These are phyloP conservation scores for Ceraclea dissimilis DNA, from an alignment of 2,888 invertebrate genomes.

Conservation along the genomic window DNA sequence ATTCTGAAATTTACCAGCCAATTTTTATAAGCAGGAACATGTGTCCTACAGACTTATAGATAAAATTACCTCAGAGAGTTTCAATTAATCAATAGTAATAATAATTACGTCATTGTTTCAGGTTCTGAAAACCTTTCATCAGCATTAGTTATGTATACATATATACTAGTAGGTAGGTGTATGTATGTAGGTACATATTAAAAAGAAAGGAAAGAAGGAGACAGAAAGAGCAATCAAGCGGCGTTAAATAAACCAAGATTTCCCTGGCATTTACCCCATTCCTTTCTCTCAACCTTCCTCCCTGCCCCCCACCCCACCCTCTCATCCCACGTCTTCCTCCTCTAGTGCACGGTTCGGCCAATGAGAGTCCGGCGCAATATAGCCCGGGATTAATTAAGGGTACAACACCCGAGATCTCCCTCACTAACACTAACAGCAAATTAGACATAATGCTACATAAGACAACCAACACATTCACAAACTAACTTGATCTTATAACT, in stretches of 20 bases:
- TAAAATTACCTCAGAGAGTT: no score
- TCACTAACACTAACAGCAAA: conserved; percentile 10
- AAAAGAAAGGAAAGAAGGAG: not conserved
- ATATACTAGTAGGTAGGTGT: no score
- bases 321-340: conserved; percentile 3
- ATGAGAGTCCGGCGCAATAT: conserved; percentile 23
- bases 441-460: conserved; percentile 3
- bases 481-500: no score
- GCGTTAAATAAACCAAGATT: conserved; percentile 24
- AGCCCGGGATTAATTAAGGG: conserved; percentile 25
- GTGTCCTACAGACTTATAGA: no score
- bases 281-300: conserved; percentile 4
- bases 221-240: conserved; percentile 22
- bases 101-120: no score
- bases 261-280: conserved; percentile 14
- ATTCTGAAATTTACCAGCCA: no score
- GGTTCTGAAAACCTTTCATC: no score
- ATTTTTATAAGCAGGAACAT: no score
- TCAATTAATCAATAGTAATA: no score
- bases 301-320: conserved; percentile 3
- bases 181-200: no score
- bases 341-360: conserved; percentile 13
- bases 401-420: conserved; percentile 22
- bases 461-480: no score
- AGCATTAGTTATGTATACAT: no score